Conservation (phyloP, 2,113 vertebrate genomes). For the Tonatia bakeri region DNA sequence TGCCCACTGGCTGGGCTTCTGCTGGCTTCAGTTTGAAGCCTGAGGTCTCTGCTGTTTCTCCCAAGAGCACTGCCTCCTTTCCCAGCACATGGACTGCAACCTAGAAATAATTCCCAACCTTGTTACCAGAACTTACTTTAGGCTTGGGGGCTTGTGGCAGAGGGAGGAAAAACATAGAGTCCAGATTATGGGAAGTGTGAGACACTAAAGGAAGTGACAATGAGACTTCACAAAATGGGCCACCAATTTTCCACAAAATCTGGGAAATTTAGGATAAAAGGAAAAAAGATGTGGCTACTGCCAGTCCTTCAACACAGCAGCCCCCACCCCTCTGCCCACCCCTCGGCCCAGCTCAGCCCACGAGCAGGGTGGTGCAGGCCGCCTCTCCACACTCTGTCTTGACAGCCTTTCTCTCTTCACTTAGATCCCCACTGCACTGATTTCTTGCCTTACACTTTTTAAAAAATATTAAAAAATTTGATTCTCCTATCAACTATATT, state of each 20-base stretch:
- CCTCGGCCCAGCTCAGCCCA: neutral
- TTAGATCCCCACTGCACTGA: neutral
- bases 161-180: neutral
- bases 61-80: conserved; percentile 19
- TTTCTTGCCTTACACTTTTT: neutral
- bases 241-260: neutral
- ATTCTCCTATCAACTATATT: neutral
- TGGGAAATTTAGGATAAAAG: neutral
- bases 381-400: neutral
- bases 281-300: neutral
- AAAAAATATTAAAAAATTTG: neutral
- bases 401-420: neutral
- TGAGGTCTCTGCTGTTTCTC: conserved; percentile 1
- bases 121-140: conserved; percentile 19
- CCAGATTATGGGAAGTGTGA: neutral
- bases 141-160: neutral
- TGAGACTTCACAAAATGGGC: neutral
- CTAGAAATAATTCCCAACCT: conserved; percentile 47
- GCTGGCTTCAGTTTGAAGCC: conserved; percentile 3
- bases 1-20: neutral
- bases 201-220: neutral
- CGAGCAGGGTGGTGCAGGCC: neutral
- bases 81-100: conserved; percentile 18
- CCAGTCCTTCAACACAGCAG: neutral
- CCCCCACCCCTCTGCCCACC: too few species aligned